Base-by-base conservation (phyloP, 2,113 vertebrate species). In the Pteruthius melanotis region DNA sequence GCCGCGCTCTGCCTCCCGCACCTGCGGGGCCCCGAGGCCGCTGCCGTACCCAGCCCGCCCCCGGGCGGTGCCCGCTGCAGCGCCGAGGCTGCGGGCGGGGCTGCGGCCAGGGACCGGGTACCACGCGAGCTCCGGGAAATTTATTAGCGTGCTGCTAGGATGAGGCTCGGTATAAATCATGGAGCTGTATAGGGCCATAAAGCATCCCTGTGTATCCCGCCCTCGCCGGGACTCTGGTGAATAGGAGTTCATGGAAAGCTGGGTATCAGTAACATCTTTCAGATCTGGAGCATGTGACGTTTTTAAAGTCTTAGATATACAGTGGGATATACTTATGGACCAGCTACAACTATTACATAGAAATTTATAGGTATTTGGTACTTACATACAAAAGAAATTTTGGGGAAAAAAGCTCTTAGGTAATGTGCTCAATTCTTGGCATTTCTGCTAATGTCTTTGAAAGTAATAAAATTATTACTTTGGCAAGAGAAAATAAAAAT, bases 131-230 rank as follows among this genome's bases (percentile, higher is more conserved):
- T 95, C 95, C 81, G 94, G 69, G 91, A 90, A 94, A 98, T 98
- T 98, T 97, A 98, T 97, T 93, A 78, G 94, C 89, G 63, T 53
- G 53, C 90, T 52, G 92, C 96, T 95, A 88, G 89, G 97, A 83
- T 72, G 81, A 54, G 96, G 95, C 30, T 81, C 69, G 4, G 87
- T 74, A 35, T 98, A 98, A 98, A 97, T 98, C 97, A 97, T 56
- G 60, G 42, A 14, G 95, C 83, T 94, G 88, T 66, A 92, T 66
- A 85, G 93, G 93, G 96, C 91, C 88, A 87, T 97, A 97, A 97
- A 97, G 93, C 57, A 97, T 95, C 91, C 61, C 77, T 9, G 10
- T 10, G 91, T 64, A 86, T 81, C 93, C 90, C 88, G 93, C 86
- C 74, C 81, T 83, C 17, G 37, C 66, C 76, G 57, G 83, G 53